Percentiles rank a stretch among this genome's conserved stretches.
phyloP scores from a whole-genome alignment of 2,888 invertebrate genomes.

The Chrysopilus asiliformis region DNA sequence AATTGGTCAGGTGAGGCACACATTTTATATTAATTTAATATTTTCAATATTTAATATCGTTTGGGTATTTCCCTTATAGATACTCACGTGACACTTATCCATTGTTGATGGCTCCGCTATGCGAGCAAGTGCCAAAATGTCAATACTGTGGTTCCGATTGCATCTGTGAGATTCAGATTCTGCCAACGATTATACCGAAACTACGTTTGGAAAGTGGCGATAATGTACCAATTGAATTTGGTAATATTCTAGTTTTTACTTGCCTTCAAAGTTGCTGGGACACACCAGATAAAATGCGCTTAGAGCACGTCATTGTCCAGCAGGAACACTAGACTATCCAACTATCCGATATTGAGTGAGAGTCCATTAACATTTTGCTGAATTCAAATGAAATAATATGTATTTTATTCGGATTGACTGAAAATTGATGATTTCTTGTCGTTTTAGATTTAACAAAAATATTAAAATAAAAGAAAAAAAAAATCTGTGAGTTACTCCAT shows the following conservation, averaged over 20 bases:
- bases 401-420: too few relatives aligned
- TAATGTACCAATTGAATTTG: slow-evolving; percentile 56
- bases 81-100: slow-evolving; percentile 61
- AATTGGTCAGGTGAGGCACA: slow-evolving; percentile 65
- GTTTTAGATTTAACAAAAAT: too few relatives aligned
- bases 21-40: not conserved
- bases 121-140: slow-evolving; percentile 42
- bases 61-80: slow-evolving; percentile 37
- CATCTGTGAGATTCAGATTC: slow-evolving; percentile 69
- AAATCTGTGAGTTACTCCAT: too few relatives aligned
- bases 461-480: too few relatives aligned
- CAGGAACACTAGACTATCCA: slow-evolving; percentile 41
- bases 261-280: slow-evolving; percentile 80
- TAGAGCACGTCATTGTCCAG: slow-evolving; percentile 64
- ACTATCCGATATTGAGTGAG: not conserved
- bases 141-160: slow-evolving; percentile 56
- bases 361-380: too few relatives aligned
- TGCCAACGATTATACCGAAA: slow-evolving; percentile 65
- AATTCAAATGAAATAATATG: too few relatives aligned
- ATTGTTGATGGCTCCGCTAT: slow-evolving; percentile 53
- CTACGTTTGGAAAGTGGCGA: slow-evolving; percentile 45
- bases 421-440: too few relatives aligned
- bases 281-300: slow-evolving; percentile 47
- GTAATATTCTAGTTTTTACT: slow-evolving; percentile 73
- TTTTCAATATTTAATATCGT: not conserved